Base-by-base conservation (phyloP, 1,140 invertebrate species). In the Drosophila tristis region DNA sequence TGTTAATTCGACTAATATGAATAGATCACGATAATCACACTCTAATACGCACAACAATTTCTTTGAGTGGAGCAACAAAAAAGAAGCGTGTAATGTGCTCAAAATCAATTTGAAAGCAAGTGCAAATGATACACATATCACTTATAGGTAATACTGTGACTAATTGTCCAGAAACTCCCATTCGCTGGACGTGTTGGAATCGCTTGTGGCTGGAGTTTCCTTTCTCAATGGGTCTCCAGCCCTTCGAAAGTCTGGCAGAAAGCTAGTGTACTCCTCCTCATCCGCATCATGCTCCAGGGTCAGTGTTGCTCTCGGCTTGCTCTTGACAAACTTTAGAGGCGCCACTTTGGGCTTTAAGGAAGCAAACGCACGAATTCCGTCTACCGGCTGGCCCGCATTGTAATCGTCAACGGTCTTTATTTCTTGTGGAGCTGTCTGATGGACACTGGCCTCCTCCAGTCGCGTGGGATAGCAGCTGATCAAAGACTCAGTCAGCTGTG, bases 101-200 rank as follows among this genome's bases (percentile, higher is more conserved):
- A 23, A 63, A 47, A 56, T 44, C 16, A 15, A 53, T 51, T 20
- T 15, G 16, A 58, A 61, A 15, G 61, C 50, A 54, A 42, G 39
- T 29, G 16, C 25, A 31, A 62, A 61, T 55, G 47, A 39, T 39
- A 39, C 35, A 39, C 5, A 7, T 6, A 29, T 29, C 31, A 53
- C 50, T 62, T 59, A 50, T 45, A 13, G 13, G 25, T 58, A 86
- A 78, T 74, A 71, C 78, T 61, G 48, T 0, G 47, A 43, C 60
- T 75, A 91, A 45, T 91, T 91, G 65, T 91, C 90, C 47, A 91
- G 45, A 48, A 91, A 91, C 57, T 91, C 90, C 90, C 90, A 91
- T 68, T 91, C 90, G 62, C 87, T 91, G 43, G 90, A 91, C 16
- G 84, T 84, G 48, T 72, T 90, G 2, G 90, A 91, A 44, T 86